Evolutionary conservation across 1,140 invertebrate species (phyloP), one percentile per base, ranked within the genome.

Genomic region (Drosophila neocordata): DNA sequence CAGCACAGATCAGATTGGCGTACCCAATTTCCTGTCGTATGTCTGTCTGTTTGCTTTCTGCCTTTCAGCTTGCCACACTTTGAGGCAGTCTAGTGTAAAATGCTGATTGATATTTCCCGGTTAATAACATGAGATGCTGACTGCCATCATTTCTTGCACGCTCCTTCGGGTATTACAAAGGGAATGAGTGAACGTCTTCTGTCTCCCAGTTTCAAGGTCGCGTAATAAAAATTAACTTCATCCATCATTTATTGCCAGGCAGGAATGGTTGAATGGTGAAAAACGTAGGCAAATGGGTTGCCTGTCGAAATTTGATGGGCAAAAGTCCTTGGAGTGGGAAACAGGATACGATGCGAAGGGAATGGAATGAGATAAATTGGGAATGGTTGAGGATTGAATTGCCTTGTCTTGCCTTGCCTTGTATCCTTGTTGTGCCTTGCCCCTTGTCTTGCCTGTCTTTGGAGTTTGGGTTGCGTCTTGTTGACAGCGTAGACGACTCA

Each of bases 21-120:
- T 51, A 57, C 24, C 59, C 48, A 37, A 52, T 63, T 56, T 24
- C 34, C 53, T 4, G n/a, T 38, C 3, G 37, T 24, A 34, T 13
- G 8, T 5, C 6, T 27, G 4, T n/a, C 5, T 38, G 12, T 4
- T 5, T 38, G n/a, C 37, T 5, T 38, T 1, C 37, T 31, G 27
- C 27, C 27, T 31, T 13, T 44, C 41, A 18, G 8, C 12, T 52
- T 52, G 31, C 61, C 51, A 69, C 62, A 72, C 60, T 59, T 53
- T 65, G 35, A 38, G 73, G 41, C 81, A 81, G 70, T 66, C 69
- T 77, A 66, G 69, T 80, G 81, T 85, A 85, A 84, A 84, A 84
- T 85, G 81, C 82, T 84, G 81, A 84, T 84, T 84, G 81, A 85
- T 84, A 84, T 84, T 84, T 84, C 81, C 77, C 81, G 69, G 73